phyloP scores from a whole-genome alignment of 2,113 vertebrate genomes.

The Regulus satrapa region DNA sequence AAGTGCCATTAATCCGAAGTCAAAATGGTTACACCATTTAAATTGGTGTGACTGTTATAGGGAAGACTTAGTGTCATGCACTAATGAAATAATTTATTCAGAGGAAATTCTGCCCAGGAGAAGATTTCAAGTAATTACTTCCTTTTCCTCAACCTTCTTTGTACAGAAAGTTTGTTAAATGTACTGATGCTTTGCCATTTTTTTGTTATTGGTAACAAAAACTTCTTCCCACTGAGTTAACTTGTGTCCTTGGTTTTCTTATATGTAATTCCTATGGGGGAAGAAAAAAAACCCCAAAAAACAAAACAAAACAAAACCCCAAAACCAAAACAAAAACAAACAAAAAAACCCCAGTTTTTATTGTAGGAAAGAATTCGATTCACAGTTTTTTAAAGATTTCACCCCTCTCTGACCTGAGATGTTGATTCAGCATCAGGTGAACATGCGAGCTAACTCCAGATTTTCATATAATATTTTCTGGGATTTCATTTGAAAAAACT shows the following conservation, averaged over 20 bases:
- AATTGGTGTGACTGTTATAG: background rate
- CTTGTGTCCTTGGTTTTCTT: background rate
- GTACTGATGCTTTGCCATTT: background rate
- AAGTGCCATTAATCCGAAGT: background rate
- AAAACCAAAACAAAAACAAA: too few relatives aligned
- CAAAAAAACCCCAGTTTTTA: background rate
- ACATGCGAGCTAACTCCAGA: background rate
- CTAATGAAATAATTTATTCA: background rate
- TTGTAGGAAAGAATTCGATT: background rate
- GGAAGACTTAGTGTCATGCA: background rate
- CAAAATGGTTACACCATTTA: background rate
- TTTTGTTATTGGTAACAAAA: background rate
- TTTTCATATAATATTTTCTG: background rate
- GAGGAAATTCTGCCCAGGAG: background rate
- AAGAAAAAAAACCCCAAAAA: too few relatives aligned
- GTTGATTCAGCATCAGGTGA: background rate
- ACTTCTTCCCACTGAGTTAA: background rate
- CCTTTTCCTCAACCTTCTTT: background rate
- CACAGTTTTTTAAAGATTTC: background rate
- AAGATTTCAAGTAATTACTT: background rate
- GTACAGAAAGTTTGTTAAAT: background rate
- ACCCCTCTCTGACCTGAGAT: background rate
- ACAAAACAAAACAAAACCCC: too few relatives aligned
- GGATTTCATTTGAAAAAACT: background rate
- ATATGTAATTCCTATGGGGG: background rate